Percentiles rank a stretch among this genome's conserved stretches.
Evolutionary conservation across 2,888 invertebrate genomes (phyloP).

Genomic region (Biston betularia): DNA sequence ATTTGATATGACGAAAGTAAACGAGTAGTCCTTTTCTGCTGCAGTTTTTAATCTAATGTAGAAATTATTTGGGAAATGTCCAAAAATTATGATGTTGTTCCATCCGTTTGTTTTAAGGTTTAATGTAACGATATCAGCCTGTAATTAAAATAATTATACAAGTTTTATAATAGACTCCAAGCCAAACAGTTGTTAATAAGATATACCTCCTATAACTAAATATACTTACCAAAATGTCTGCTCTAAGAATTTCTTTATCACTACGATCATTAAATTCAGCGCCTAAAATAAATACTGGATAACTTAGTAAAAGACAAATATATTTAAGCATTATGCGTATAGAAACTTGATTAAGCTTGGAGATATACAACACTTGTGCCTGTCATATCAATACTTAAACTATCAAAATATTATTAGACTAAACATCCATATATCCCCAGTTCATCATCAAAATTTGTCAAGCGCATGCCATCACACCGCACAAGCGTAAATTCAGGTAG

Average conservation of each 20-base stretch:
- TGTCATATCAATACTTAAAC: too few relatives aligned
- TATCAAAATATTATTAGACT: too few relatives aligned
- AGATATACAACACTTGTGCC: background rate
- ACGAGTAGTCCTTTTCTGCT: constrained; percentile 39
- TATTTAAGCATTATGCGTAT: constrained; percentile 4
- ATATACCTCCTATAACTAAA: background rate
- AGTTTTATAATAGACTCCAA: background rate
- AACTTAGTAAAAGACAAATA: background rate
- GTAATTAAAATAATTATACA: constrained; percentile 24
- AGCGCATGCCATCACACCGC: too few relatives aligned
- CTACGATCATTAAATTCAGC: background rate
- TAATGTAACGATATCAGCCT: constrained; percentile 60
- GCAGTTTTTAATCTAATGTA: constrained; percentile 53
- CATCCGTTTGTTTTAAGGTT: constrained; percentile 69
- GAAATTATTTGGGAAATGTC: constrained; percentile 62
- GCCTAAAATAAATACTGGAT: background rate
- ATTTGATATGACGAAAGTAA: constrained; percentile 57
- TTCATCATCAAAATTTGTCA: too few relatives aligned
- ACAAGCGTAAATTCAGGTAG: too few relatives aligned
- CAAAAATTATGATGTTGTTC: constrained; percentile 65
- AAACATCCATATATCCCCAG: background rate
- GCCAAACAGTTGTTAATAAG: background rate
- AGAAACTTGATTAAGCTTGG: background rate
- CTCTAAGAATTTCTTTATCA: constrained; percentile 4
- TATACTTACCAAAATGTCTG: constrained; percentile 1